Conservation (phyloP, 2,797 vertebrate species). For the Rhynchotus rufescens region DNA sequence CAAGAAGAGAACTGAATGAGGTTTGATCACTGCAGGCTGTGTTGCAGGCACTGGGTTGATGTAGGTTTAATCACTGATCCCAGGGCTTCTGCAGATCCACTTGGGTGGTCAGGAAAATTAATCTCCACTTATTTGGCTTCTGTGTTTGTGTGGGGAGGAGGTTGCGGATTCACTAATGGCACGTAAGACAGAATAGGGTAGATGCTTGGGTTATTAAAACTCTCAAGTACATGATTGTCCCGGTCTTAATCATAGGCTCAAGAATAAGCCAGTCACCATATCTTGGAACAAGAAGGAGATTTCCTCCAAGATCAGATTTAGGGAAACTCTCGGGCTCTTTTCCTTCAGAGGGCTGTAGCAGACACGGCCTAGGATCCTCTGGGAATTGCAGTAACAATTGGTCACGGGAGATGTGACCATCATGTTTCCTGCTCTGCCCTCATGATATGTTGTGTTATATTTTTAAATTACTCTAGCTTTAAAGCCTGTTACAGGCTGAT, state of each 20-base stretch:
- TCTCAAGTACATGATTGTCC: not conserved
- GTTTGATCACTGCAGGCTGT: not conserved
- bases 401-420: not conserved
- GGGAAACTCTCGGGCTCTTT: not conserved
- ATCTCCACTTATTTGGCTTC: not conserved
- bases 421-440: not conserved
- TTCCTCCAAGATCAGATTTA: not conserved
- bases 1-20: not conserved
- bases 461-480: not conserved
- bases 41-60: not conserved
- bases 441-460: not conserved
- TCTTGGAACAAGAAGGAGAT: not conserved
- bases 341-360: not conserved
- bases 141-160: not conserved
- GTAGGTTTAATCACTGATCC: not conserved
- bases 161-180: not conserved
- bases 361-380: not conserved
- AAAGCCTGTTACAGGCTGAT: not conserved
- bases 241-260: not conserved
- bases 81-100: not conserved
- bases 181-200: not conserved
- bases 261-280: not conserved
- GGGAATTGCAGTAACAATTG: not conserved
- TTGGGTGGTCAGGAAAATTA: not conserved
- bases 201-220: not conserved